Conservation (phyloP, 1,140 invertebrate species). For the Stegodyphus dumicola region DNA sequence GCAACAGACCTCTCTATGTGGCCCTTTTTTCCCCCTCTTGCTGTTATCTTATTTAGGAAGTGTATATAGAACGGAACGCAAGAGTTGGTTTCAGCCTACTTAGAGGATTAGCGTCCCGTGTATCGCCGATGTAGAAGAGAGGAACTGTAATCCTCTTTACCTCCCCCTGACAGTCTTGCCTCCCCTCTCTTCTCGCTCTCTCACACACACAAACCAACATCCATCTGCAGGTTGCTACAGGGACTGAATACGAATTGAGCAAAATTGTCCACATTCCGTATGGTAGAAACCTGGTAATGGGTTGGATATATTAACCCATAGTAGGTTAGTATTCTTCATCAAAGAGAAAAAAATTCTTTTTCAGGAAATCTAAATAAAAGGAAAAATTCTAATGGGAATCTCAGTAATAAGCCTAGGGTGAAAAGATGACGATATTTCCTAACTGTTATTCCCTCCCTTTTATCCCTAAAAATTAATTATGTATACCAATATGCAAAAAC, state of each 20-base stretch:
- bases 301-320: too few relatives aligned
- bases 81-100: conserved; percentile 44
- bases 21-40: conserved; percentile 5
- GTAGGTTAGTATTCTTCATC: too few relatives aligned
- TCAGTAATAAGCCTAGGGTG: too few relatives aligned
- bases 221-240: background rate
- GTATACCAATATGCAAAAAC: too few relatives aligned
- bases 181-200: background rate
- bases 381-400: too few relatives aligned
- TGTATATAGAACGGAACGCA: conserved; percentile 48
- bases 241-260: background rate
- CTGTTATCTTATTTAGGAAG: conserved; percentile 51
- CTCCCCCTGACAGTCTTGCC: background rate
- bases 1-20: too few relatives aligned
- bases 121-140: conserved; percentile 10
- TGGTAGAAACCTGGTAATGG: too few relatives aligned
- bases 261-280: too few relatives aligned
- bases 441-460: background rate
- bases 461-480: background rate
- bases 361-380: too few relatives aligned
- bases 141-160: conserved; percentile 47
- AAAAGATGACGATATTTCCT: background rate
- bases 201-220: background rate
- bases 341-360: too few relatives aligned
- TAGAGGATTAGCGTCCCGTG: conserved; percentile 48